phyloP scores from a whole-genome alignment of 2,888 invertebrate genomes.

The Bruchidius siliquastri region DNA sequence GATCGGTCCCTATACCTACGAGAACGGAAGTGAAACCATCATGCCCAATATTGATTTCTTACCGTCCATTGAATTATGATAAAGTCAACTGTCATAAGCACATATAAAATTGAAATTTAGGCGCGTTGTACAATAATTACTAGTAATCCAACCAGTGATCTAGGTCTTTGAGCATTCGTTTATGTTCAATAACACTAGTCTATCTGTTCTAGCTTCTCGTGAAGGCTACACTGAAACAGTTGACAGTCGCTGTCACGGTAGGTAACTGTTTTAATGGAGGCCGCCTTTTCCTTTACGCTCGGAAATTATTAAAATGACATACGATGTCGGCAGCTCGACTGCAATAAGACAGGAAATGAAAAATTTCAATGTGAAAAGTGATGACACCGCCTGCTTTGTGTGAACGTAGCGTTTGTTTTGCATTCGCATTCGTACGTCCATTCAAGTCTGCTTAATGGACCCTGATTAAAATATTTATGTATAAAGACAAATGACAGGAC shows the following conservation, averaged over 20 bases:
- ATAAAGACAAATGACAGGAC: background rate
- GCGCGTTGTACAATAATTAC: too few relatives aligned
- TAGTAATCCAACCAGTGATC: too few relatives aligned
- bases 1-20: too few relatives aligned
- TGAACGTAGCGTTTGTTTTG: background rate
- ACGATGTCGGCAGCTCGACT: background rate
- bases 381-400: background rate
- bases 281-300: background rate
- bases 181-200: background rate
- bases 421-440: background rate
- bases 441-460: background rate
- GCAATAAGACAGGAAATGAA: background rate
- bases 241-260: background rate
- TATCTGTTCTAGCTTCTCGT: background rate
- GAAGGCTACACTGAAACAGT: background rate
- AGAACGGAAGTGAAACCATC: too few relatives aligned
- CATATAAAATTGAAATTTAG: too few relatives aligned
- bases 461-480: background rate
- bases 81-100: too few relatives aligned
- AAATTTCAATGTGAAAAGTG: background rate
- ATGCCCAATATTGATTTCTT: too few relatives aligned
- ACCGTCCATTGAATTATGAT: too few relatives aligned
- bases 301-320: background rate
- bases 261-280: background rate
- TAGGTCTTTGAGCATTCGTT: background rate